Conservation (phyloP, 1,140 invertebrate genomes). For the Tetraneura akinire region DNA sequence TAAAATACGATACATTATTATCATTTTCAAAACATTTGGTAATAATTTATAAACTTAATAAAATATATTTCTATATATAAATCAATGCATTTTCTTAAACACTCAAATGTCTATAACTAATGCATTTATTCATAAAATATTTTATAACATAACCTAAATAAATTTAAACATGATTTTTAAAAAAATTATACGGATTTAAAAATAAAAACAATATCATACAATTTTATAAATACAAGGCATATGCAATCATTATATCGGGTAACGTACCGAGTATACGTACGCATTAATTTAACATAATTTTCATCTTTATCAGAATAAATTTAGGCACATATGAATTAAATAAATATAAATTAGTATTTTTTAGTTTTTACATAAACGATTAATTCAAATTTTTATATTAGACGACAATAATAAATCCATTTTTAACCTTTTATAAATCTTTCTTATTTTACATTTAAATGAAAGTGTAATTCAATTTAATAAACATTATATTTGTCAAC, state of each 20-base stretch:
- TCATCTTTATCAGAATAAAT: not conserved
- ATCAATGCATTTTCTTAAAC: not conserved
- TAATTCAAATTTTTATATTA: not conserved
- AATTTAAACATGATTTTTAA: not conserved
- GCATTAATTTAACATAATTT: not conserved
- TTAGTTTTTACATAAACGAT: not conserved
- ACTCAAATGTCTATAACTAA: constrained; percentile 28
- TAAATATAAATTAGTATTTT: not conserved
- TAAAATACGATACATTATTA: constrained; percentile 18
- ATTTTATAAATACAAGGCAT: not conserved
- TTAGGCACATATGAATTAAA: not conserved
- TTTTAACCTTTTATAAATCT: too few relatives aligned
- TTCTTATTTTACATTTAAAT: too few relatives aligned
- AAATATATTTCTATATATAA: not conserved
- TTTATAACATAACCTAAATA: not conserved
- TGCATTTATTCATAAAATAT: constrained; percentile 10
- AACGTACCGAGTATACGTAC: too few relatives aligned
- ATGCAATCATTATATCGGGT: not conserved
- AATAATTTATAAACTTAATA: constrained; percentile 16
- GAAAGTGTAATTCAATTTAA: too few relatives aligned
- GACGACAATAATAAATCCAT: too few relatives aligned
- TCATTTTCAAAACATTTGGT: not conserved
- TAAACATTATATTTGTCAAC: too few relatives aligned
- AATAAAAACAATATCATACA: not conserved
- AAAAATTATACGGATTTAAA: constrained; percentile 1